Evolutionary conservation across 2,113 vertebrate genomes (phyloP).

Genomic region (Chaetodon auriga): DNA sequence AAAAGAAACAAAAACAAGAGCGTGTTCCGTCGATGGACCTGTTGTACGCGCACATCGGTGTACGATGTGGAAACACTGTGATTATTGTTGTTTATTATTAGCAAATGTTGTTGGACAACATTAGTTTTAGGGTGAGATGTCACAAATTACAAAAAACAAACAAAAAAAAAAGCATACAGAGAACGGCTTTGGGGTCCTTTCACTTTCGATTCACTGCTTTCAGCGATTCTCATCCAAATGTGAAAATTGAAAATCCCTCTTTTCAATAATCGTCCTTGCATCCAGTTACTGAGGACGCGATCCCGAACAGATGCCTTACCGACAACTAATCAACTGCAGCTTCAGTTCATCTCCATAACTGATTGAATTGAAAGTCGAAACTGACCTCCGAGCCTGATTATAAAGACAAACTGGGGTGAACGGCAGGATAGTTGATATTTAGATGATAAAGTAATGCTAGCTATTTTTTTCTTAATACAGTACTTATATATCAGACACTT

Average conservation of each 20-base stretch:
- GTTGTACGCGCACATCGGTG: slow-evolving; percentile 72
- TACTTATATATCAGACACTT: slow-evolving; percentile 81
- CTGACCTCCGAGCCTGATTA: slow-evolving; percentile 44
- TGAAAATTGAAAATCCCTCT: slow-evolving; percentile 7
- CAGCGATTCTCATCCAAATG: slow-evolving; percentile 35
- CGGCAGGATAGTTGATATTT: slow-evolving; percentile 62
- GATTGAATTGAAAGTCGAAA: slow-evolving; percentile 67
- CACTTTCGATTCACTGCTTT: slow-evolving; percentile 68
- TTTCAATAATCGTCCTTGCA: slow-evolving; percentile 34
- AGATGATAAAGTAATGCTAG: slow-evolving; percentile 77
- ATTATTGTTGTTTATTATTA: slow-evolving; percentile 73
- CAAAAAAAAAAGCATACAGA: slow-evolving; percentile 27
- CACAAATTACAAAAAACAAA: slow-evolving; percentile 12
- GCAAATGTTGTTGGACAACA: slow-evolving; percentile 72
- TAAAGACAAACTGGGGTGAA: slow-evolving; percentile 42
- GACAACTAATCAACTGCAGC: slow-evolving; percentile 12
- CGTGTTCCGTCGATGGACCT: slow-evolving; percentile 76
- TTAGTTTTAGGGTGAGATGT: slow-evolving; percentile 66
- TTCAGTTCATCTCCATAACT: slow-evolving; percentile 17
- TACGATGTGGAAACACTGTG: slow-evolving; percentile 82
- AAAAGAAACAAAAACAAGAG: slow-evolving; percentile 71
- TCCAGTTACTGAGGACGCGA: slow-evolving; percentile 21
- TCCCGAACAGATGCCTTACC: slow-evolving; percentile 66
- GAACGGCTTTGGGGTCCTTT: slow-evolving; percentile 57
- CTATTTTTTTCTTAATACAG: slow-evolving; percentile 74